phyloP scores from a whole-genome alignment of 2,797 vertebrate species.

The Adrianichthys oophorus region DNA sequence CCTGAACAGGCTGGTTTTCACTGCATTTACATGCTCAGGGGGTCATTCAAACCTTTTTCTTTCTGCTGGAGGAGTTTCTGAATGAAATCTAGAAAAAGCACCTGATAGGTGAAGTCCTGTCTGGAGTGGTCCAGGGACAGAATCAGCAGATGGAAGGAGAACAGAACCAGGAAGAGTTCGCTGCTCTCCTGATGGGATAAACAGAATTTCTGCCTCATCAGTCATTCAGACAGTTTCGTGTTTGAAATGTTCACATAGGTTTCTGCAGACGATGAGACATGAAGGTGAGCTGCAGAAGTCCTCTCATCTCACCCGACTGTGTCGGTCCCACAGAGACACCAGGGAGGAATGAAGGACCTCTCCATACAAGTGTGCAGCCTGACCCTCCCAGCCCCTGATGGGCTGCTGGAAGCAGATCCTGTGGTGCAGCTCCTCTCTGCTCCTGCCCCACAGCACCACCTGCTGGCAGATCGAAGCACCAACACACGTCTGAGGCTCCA shows the following conservation, averaged over 20 bases:
- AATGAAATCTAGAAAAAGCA: constrained; percentile 23
- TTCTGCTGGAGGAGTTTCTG: too few relatives aligned
- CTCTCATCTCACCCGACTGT: constrained; percentile 69
- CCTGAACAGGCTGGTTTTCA: too few relatives aligned
- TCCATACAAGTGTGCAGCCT: constrained; percentile 74
- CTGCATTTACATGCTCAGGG: too few relatives aligned
- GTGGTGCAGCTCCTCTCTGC: constrained; percentile 72
- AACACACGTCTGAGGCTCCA: too few relatives aligned
- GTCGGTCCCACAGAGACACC: constrained; percentile 69
- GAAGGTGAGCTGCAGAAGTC: not conserved
- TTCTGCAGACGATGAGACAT: not conserved
- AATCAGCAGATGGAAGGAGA: constrained; percentile 83
- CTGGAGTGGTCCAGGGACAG: constrained; percentile 78
- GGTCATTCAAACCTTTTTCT: too few relatives aligned
- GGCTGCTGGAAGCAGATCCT: constrained; percentile 75
- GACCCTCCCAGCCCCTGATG: constrained; percentile 82
- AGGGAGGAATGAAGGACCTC: constrained; percentile 82
- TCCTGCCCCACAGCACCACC: constrained; percentile 79
- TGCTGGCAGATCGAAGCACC: constrained; percentile 45
- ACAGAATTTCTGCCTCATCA: not conserved
- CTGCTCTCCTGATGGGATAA: constrained; percentile 67
- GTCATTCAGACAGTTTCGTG: not conserved
- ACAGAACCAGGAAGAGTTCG: constrained; percentile 81
- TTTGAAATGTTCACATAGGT: not conserved
- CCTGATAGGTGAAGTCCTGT: constrained; percentile 80